These are phyloP conservation scores for Mandrillus leucophaeus DNA, from an alignment of 2,113 vertebrate genomes.

Conservation along the genomic window DNA sequence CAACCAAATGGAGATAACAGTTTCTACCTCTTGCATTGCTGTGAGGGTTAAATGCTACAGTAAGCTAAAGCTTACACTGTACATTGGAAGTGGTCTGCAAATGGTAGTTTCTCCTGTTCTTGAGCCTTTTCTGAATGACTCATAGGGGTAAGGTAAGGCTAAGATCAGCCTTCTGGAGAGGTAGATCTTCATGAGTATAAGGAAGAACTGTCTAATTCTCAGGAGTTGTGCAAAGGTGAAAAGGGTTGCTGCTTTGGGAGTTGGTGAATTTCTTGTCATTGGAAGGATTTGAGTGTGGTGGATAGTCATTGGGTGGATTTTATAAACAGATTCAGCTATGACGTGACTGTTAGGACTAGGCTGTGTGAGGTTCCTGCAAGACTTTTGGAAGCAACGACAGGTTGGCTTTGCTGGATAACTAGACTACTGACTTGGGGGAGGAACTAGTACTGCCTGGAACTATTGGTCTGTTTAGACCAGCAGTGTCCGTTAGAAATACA, in stretches of 20 bases:
- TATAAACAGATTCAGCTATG: not conserved
- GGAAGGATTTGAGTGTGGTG: not conserved
- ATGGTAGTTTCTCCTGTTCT: not conserved
- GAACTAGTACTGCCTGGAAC: not conserved
- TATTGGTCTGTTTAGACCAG: not conserved
- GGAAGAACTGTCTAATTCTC: not conserved
- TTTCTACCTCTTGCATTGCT: not conserved
- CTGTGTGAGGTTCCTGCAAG: not conserved
- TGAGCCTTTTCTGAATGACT: not conserved
- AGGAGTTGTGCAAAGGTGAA: not conserved
- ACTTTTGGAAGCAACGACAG: not conserved
- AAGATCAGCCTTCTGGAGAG: not conserved
- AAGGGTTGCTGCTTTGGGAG: not conserved
- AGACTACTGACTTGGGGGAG: not conserved
- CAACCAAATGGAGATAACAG: not conserved
- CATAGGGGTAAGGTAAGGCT: not conserved
- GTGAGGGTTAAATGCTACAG: not conserved
- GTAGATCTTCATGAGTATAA: not conserved
- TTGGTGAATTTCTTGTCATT: not conserved
- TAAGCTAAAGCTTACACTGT: not conserved
- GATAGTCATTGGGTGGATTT: not conserved
- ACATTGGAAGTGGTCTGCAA: not conserved
- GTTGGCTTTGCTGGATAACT: not conserved
- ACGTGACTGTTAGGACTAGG: not conserved
- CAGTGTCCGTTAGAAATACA: not conserved